phyloP scores from a whole-genome alignment of 2,113 vertebrate genomes.

The Sorex araneus region DNA sequence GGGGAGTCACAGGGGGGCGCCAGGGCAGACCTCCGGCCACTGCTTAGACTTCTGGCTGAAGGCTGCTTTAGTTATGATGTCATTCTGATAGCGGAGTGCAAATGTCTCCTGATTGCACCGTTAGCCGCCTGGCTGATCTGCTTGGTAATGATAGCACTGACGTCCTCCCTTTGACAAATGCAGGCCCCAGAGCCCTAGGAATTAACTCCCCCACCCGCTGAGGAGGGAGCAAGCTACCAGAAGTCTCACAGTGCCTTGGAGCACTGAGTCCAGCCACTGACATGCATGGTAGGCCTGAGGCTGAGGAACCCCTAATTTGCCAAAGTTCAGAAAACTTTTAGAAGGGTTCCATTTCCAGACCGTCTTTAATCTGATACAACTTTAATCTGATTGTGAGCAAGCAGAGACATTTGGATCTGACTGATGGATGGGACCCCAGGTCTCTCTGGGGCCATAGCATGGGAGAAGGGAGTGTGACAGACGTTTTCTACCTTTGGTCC shows the following conservation, averaged over 20 bases:
- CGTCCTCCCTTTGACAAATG: conserved; percentile 91
- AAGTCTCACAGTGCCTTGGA: conserved; percentile 68
- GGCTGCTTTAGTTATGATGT: conserved; percentile 95
- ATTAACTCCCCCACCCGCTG: conserved; percentile 87
- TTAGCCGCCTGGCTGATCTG: conserved; percentile 95
- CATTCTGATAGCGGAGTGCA: conserved; percentile 94
- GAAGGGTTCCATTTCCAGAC: conserved; percentile 76
- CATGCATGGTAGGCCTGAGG: background rate
- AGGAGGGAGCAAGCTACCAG: conserved; percentile 79
- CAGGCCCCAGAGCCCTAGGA: conserved; percentile 89
- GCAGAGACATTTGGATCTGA: conserved; percentile 53
- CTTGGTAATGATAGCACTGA: conserved; percentile 93
- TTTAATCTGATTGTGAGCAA: conserved; percentile 9
- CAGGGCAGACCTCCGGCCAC: conserved; percentile 69
- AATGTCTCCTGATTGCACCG: conserved; percentile 95
- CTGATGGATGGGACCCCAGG: background rate
- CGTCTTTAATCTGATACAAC: conserved; percentile 71
- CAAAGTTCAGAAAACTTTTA: conserved; percentile 82
- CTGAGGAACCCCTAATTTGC: conserved; percentile 26
- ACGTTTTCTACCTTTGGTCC: conserved; percentile 76
- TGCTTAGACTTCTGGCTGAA: conserved; percentile 87
- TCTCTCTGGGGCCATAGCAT: conserved; percentile 59
- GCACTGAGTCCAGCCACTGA: conserved; percentile 25
- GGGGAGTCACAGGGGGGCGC: conserved; percentile 52
- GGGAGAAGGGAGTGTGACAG: conserved; percentile 66